Percentiles rank a stretch among this genome's conserved stretches.
phyloP scores from a whole-genome alignment of 2,113 vertebrate genomes.

The Suricata suricatta region DNA sequence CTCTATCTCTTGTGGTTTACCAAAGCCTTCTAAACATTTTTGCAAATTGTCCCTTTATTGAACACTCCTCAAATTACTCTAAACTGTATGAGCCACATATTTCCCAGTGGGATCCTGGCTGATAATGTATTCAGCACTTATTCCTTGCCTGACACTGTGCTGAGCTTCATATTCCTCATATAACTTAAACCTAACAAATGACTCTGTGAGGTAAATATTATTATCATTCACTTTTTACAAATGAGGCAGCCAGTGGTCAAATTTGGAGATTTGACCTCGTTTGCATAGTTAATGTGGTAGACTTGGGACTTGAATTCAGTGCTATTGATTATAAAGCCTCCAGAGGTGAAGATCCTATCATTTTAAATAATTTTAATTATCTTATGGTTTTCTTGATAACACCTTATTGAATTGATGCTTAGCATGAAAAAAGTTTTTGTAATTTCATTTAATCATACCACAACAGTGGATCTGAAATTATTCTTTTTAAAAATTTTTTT shows the following conservation, averaged over 20 bases:
- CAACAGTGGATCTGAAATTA: neutral
- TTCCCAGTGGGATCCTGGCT: neutral
- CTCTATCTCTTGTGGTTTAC: neutral
- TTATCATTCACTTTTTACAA: neutral
- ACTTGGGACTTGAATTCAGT: neutral
- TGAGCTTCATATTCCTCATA: neutral
- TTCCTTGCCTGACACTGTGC: neutral
- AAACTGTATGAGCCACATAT: neutral
- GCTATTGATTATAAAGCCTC: neutral
- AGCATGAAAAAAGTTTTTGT: neutral
- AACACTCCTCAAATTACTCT: neutral
- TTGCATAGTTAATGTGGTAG: neutral
- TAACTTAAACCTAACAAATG: neutral
- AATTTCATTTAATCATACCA: neutral
- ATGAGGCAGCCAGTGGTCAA: neutral
- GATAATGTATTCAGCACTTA: neutral
- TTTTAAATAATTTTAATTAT: neutral
- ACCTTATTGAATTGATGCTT: neutral
- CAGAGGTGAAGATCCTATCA: neutral
- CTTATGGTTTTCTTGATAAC: neutral
- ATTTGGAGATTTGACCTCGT: neutral
- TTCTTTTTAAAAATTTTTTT: neutral
- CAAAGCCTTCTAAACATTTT: neutral
- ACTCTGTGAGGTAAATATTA: neutral
- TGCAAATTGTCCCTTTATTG: neutral